Conservation (phyloP, 2,113 vertebrate species). For the Circaetus cinerascens region DNA sequence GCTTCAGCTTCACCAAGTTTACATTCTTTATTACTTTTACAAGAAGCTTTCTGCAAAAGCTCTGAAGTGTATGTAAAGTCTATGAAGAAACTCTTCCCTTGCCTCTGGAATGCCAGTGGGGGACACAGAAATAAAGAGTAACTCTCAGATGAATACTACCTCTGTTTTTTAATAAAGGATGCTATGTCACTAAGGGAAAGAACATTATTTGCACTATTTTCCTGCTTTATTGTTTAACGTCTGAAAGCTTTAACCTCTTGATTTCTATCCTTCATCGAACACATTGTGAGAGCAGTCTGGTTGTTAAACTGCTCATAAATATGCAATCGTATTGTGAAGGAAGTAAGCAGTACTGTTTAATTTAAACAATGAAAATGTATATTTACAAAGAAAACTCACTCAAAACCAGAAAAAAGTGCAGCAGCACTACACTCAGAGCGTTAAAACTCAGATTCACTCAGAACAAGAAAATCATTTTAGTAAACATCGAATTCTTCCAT, state of each 20-base stretch:
- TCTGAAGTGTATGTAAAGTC: neutral
- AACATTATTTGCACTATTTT: neutral
- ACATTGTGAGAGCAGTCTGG: neutral
- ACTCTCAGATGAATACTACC: neutral
- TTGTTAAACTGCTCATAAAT: neutral
- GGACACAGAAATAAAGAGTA: neutral
- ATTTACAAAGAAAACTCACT: neutral
- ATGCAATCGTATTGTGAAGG: rapidly evolving
- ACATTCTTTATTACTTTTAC: neutral
- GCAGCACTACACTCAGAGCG: neutral
- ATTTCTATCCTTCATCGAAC: neutral
- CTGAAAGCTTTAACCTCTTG: neutral
- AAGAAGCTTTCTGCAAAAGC: neutral
- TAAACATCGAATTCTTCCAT: neutral
- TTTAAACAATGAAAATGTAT: neutral
- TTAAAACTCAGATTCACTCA: neutral
- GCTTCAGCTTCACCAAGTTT: neutral
- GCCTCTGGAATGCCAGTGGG: neutral
- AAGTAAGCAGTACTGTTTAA: neutral
- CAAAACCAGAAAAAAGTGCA: neutral
- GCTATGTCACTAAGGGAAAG: neutral
- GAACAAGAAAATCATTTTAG: neutral
- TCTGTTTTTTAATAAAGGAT: neutral
- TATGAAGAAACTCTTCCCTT: neutral
- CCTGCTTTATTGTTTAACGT: neutral